phyloP scores from a whole-genome alignment of 2,113 vertebrate species.

The Pseudolaguvia tuberculata region DNA sequence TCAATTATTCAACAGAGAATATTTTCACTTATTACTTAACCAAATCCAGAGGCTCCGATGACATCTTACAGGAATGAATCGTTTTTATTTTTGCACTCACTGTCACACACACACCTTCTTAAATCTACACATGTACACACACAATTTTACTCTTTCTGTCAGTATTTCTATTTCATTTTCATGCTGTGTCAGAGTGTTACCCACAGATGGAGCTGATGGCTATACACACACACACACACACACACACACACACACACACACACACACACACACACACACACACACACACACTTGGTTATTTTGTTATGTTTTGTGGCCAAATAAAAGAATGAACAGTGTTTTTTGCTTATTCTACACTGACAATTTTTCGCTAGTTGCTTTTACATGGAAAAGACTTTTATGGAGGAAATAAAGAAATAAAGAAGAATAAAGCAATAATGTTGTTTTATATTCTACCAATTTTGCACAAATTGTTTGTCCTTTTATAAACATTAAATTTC shows the following conservation, averaged over 20 bases:
- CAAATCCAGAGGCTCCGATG: constrained; percentile 59
- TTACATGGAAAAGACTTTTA: too few species aligned
- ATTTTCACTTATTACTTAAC: constrained; percentile 65
- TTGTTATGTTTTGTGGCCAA: too few species aligned
- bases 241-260: too few species aligned
- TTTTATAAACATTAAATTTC: too few species aligned
- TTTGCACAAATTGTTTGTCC: too few species aligned
- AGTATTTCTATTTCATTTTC: constrained; percentile 5
- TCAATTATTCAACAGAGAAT: constrained; percentile 65
- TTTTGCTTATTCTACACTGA: too few species aligned
- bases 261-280: constrained; percentile 28
- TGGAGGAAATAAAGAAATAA: too few species aligned
- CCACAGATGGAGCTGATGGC: constrained; percentile 49
- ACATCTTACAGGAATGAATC: constrained; percentile 54
- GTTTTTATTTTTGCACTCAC: constrained; percentile 36
- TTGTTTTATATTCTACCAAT: too few species aligned
- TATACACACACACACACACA: background rate
- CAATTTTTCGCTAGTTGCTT: too few species aligned
- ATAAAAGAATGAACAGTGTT: too few species aligned
- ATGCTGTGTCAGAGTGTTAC: constrained; percentile 35
- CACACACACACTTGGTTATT: too few species aligned
- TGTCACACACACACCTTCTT: constrained; percentile 18
- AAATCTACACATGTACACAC: constrained; percentile 2
- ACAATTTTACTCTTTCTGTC: constrained; percentile 19
- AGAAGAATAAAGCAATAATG: too few species aligned